Evolutionary conservation across 2,113 vertebrate species (phyloP).

Genomic region (Procavia capensis): DNA sequence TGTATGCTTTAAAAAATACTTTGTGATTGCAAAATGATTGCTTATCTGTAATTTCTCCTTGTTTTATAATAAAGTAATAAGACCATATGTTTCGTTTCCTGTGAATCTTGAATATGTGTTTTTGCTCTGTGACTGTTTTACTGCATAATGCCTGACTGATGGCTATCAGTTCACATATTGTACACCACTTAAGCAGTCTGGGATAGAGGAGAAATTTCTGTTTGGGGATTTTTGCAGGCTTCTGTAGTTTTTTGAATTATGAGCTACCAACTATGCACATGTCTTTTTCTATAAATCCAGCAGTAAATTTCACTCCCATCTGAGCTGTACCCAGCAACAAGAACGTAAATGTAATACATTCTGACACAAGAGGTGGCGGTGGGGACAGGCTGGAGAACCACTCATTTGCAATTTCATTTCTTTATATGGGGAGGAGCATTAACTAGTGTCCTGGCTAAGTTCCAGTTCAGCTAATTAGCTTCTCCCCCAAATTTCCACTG

Average conservation of each 20-base stretch:
- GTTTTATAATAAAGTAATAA: background rate
- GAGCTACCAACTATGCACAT: constrained; percentile 49
- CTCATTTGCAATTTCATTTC: constrained; percentile 47
- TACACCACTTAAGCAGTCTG: constrained; percentile 53
- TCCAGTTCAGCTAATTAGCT: constrained; percentile 64
- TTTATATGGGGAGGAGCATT: background rate
- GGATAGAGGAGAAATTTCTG: constrained; percentile 46
- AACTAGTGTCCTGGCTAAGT: constrained; percentile 33
- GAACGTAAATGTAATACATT: constrained; percentile 65
- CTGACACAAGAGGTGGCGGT: background rate
- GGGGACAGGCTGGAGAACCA: background rate
- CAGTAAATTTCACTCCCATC: constrained; percentile 70
- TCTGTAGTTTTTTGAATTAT: constrained; percentile 75
- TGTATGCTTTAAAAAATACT: too few species aligned
- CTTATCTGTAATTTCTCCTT: background rate
- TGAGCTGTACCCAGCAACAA: constrained; percentile 62
- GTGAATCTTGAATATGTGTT: background rate
- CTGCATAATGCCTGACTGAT: constrained; percentile 4
- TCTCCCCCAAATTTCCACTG: background rate
- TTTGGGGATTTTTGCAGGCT: constrained; percentile 56
- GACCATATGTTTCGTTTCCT: background rate
- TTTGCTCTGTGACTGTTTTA: background rate
- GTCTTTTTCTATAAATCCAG: constrained; percentile 71
- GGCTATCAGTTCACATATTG: background rate
- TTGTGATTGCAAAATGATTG: background rate